phyloP scores from a whole-genome alignment of 2,113 vertebrate species.

The Hemicordylus capensis region DNA sequence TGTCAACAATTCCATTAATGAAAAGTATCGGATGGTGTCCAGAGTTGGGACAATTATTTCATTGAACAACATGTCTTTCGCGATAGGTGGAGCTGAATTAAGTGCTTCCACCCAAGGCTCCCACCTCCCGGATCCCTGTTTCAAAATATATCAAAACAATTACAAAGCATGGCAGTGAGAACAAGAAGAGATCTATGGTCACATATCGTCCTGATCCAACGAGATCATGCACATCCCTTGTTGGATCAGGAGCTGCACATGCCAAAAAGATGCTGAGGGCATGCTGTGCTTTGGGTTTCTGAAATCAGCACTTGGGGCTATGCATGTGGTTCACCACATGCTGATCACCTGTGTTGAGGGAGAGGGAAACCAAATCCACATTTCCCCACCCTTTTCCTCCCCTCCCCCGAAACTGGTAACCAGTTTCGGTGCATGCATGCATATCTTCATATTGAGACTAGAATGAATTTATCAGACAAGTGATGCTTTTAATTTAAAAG shows the following conservation, averaged over 20 bases:
- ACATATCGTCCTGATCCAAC: not conserved
- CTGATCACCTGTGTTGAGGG: not conserved
- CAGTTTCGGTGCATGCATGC: not conserved
- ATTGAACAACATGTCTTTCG: conserved; percentile 84
- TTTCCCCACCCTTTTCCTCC: not conserved
- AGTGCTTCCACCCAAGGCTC: conserved; percentile 86
- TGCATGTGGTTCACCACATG: not conserved
- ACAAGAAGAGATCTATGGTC: not conserved
- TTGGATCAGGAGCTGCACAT: not conserved
- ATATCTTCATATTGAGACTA: not conserved
- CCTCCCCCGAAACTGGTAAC: not conserved
- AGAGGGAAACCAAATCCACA: no score
- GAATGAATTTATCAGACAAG: not conserved
- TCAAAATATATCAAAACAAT: conserved; percentile 4
- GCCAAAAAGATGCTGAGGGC: not conserved
- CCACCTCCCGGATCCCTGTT: conserved; percentile 87
- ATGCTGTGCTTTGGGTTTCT: not conserved
- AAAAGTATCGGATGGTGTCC: conserved; percentile 86
- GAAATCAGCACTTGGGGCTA: not conserved
- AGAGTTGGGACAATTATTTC: conserved; percentile 94
- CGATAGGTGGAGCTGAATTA: conserved; percentile 76
- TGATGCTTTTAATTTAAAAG: no score
- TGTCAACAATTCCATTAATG: conserved; percentile 85
- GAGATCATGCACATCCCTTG: not conserved
- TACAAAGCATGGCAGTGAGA: not conserved